These are phyloP conservation scores for Naja naja DNA, from an alignment of 2,113 vertebrate species.

Conservation along the genomic window DNA sequence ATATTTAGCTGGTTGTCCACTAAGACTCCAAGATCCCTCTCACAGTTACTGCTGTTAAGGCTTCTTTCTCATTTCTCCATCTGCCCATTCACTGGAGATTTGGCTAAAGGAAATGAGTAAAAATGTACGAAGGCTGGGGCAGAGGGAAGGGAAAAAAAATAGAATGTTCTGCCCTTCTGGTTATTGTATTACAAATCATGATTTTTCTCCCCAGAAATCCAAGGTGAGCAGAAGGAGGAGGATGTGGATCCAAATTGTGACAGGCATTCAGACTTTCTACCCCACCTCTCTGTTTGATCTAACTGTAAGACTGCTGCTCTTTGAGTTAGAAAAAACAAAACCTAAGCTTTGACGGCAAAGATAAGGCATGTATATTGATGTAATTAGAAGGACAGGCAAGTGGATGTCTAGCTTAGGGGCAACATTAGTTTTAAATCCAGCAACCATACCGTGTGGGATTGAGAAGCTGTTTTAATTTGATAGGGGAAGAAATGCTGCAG, in stretches of 20 bases:
- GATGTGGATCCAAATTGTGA: conserved; percentile 42
- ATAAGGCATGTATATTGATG: conserved; percentile 60
- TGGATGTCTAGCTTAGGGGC: conserved; percentile 52
- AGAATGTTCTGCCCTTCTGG: background rate
- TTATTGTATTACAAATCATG: background rate
- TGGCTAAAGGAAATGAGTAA: background rate
- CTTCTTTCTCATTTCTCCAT: conserved; percentile 10
- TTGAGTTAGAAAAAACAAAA: conserved; percentile 5
- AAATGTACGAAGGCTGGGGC: background rate
- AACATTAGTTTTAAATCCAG: conserved; percentile 44
- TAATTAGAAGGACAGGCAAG: conserved; percentile 55
- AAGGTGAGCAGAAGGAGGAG: conserved; percentile 31
- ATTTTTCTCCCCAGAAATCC: background rate
- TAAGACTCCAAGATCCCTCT: no score
- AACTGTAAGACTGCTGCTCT: conserved; percentile 18
- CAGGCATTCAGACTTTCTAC: conserved; percentile 46
- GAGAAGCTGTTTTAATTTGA: conserved; percentile 21
- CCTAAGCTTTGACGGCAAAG: conserved; percentile 45
- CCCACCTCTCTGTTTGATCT: conserved; percentile 31
- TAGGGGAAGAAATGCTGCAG: background rate
- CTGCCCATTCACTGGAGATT: background rate
- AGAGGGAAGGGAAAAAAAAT: background rate
- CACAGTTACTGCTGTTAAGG: background rate
- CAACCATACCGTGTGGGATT: background rate
- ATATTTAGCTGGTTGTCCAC: no score